Evolutionary conservation across 2,797 vertebrate species (phyloP).

Genomic region (Pseudochromis fuscus): DNA sequence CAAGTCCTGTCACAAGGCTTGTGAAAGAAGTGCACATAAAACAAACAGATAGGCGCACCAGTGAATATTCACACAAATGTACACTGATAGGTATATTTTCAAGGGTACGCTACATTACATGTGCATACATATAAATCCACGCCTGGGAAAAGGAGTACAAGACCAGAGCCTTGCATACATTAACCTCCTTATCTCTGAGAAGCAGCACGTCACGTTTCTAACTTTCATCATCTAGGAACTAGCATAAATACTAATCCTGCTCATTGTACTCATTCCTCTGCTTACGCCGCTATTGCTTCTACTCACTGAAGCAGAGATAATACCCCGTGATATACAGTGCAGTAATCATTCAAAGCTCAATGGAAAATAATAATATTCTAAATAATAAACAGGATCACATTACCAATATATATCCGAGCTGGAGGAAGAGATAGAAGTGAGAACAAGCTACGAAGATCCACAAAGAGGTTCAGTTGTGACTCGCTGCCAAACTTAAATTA

Average conservation of each 20-base stretch:
- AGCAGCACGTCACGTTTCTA: constrained; percentile 8
- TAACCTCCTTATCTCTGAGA: constrained; percentile 13
- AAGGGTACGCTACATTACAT: constrained; percentile 27
- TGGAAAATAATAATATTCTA: constrained; percentile 8
- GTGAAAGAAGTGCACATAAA: constrained; percentile 47
- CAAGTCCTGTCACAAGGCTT: constrained; percentile 56
- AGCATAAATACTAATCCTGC: constrained; percentile 9
- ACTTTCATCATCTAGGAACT: constrained; percentile 9
- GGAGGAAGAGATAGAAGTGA: not conserved
- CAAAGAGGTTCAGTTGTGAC: constrained; percentile 7
- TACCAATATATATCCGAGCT: not conserved
- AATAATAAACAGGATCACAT: not conserved
- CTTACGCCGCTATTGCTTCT: constrained; percentile 7
- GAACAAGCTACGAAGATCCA: not conserved
- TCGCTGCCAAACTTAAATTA: constrained; percentile 26
- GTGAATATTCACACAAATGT: constrained; percentile 38
- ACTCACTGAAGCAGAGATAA: constrained; percentile 16
- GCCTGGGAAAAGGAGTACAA: constrained; percentile 3
- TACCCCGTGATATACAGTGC: constrained; percentile 16
- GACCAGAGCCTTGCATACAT: not conserved
- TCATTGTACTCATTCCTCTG: constrained; percentile 3
- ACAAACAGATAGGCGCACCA: constrained; percentile 49
- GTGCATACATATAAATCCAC: not conserved
- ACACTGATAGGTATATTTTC: constrained; percentile 40
- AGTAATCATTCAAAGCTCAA: constrained; percentile 17